Evolutionary conservation across 2,888 invertebrate genomes (phyloP), one percentile per base, ranked within the genome.

Genomic region (Chaetoderma sp.): DNA sequence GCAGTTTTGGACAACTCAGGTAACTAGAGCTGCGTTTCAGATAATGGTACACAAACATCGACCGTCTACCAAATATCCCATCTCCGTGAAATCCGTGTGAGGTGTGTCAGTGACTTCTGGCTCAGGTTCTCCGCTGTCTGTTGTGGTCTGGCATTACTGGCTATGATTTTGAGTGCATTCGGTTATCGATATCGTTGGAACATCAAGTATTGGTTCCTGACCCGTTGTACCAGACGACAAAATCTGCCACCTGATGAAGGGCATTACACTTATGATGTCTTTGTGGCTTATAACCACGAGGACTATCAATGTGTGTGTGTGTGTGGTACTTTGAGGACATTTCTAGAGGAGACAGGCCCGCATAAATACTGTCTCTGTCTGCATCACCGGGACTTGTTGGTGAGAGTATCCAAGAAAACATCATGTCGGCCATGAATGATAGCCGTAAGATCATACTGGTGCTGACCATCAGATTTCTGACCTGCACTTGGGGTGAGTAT

Each of bases 361-460:
- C n/a, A 52, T 13, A 13, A 13, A 16, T 52, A 39, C 39, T 2
- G 25, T 3, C 8, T 36, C 3, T 36, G 56, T 23, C 36, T 39
- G 4, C 25, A 33, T 25, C 21, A 56, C 25, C n/a, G 39, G 23
- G 56, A 56, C 39, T 56, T 56, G 8, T 25, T 23, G 56, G 56
- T 16, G 56, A 21, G 13, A 21, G 23, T 5, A 56, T 56, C 25
- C 21, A 56, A 21, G 18, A 56, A 56, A 56, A 56, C 56, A 56
- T 56, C 3, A 23, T 56, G 10, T 13, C 21, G 23, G 33, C 56
- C 39, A 23, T 56, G 23, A 36, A 33, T n/a, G 8, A 33, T 16
- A 56, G 56, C 23, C 10, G 33, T 8, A 56, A 56, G 25, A 25
- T 39, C 8, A 39, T 56, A 18, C 16, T 56, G 16, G 56, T 56